Evolutionary conservation across 2,888 invertebrate genomes (phyloP).

Genomic region (Flexamia atlantica): DNA sequence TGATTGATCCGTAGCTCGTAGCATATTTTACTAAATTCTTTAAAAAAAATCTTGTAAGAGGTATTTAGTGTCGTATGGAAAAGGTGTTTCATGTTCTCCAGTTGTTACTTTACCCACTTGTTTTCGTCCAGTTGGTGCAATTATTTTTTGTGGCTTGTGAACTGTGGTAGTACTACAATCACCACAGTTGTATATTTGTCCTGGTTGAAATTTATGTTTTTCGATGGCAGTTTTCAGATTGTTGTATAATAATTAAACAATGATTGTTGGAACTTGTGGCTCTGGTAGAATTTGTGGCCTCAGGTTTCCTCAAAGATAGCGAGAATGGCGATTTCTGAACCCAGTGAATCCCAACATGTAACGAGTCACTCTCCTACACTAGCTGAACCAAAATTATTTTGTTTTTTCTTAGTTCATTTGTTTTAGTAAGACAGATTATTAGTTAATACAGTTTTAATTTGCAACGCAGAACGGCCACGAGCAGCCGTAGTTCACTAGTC

Average conservation of each 20-base stretch:
- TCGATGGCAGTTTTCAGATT: conserved; percentile 24
- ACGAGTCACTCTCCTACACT: too few relatives aligned
- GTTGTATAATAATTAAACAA: conserved; percentile 27
- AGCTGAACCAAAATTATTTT: too few relatives aligned
- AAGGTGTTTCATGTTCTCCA: conserved; percentile 16
- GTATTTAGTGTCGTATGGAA: too few relatives aligned
- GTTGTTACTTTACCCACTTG: conserved; percentile 33
- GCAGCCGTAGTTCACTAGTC: too few relatives aligned
- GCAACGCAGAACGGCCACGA: too few relatives aligned
- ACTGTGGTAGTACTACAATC: conserved; percentile 27
- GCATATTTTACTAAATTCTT: too few relatives aligned
- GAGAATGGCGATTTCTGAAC: conserved; percentile 31
- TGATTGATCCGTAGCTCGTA: too few relatives aligned
- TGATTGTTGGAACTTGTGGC: conserved; percentile 48
- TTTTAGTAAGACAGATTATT: too few relatives aligned
- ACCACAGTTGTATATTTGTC: conserved; percentile 27
- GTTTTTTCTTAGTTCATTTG: too few relatives aligned
- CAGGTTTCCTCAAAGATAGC: conserved; percentile 30
- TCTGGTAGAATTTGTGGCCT: conserved; percentile 40
- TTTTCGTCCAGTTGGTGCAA: conserved; percentile 43
- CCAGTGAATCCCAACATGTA: too few relatives aligned
- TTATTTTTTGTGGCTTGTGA: conserved; percentile 44
- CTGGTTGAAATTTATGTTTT: conserved; percentile 32
- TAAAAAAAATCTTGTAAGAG: too few relatives aligned
- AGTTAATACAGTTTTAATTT: too few relatives aligned